phyloP scores from a whole-genome alignment of 1,140 invertebrate genomes.

The Rhysida immarginata region DNA sequence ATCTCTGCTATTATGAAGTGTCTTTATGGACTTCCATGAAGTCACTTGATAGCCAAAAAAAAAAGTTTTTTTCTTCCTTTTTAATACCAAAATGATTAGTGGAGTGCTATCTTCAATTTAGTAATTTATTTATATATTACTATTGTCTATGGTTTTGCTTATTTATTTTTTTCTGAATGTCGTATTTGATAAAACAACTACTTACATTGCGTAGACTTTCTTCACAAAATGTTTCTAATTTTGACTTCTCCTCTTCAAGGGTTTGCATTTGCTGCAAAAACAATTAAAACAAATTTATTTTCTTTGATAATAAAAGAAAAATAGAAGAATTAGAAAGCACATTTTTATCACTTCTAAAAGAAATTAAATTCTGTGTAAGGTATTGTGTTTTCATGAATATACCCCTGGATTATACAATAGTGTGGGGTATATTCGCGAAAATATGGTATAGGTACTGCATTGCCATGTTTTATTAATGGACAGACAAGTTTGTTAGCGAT shows the following conservation, averaged over 20 bases:
- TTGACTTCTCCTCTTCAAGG: conserved; percentile 75
- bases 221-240: conserved; percentile 74
- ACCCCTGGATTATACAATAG: too few relatives aligned
- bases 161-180: not conserved
- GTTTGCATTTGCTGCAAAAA: conserved; percentile 63
- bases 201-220: conserved; percentile 79
- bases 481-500: too few relatives aligned
- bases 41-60: not conserved
- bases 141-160: not conserved
- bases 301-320: too few relatives aligned
- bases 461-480: too few relatives aligned
- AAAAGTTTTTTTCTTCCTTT: not conserved
- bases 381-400: too few relatives aligned
- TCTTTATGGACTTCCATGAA: not conserved
- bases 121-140: not conserved
- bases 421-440: too few relatives aligned
- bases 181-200: not conserved
- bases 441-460: too few relatives aligned
- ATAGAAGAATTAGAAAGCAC: too few relatives aligned
- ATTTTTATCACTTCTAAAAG: too few relatives aligned
- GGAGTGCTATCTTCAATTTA: not conserved
- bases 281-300: too few relatives aligned
- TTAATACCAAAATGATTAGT: not conserved
- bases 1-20: too few relatives aligned
- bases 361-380: too few relatives aligned